Evolutionary conservation across 2,888 invertebrate species (phyloP).

Genomic region (Oligia fasciuncula): DNA sequence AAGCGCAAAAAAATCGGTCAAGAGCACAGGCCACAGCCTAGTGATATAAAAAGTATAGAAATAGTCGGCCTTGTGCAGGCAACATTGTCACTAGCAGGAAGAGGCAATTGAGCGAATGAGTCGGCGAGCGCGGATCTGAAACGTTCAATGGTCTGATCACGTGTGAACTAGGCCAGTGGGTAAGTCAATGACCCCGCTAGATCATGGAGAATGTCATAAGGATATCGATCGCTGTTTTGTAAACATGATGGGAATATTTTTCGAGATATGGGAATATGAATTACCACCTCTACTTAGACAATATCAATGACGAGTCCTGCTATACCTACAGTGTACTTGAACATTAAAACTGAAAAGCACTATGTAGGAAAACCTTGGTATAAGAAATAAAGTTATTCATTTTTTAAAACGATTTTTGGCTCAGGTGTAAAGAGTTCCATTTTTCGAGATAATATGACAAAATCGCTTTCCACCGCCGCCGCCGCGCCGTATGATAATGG

Average conservation of each 20-base stretch:
- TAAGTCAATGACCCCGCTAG: slow-evolving; percentile 77
- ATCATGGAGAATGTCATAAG: slow-evolving; percentile 63
- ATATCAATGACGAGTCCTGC: background rate
- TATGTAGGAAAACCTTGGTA: background rate
- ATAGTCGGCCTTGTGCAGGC: slow-evolving; percentile 78
- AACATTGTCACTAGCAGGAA: slow-evolving; percentile 83
- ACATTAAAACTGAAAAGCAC: background rate
- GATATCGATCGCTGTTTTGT: slow-evolving; percentile 54
- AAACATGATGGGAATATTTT: slow-evolving; percentile 8
- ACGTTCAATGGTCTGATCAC: slow-evolving; percentile 81
- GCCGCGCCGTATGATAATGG: background rate
- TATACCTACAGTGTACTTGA: background rate
- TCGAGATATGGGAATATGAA: background rate
- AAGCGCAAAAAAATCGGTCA: slow-evolving; percentile 59
- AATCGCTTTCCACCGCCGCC: background rate
- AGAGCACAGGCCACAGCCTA: slow-evolving; percentile 46
- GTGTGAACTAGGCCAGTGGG: slow-evolving; percentile 86
- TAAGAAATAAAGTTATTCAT: background rate
- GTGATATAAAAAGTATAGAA: slow-evolving; percentile 60
- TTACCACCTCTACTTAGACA: background rate
- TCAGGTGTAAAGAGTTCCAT: background rate
- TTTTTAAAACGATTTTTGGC: background rate
- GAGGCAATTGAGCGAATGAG: slow-evolving; percentile 84
- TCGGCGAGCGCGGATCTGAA: slow-evolving; percentile 77
- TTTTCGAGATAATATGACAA: background rate